Percentiles rank a stretch among this genome's conserved stretches.
These are phyloP conservation scores for Acanthurus leucopareius DNA, from an alignment of 2,797 vertebrate genomes.

Conservation along the genomic window DNA sequence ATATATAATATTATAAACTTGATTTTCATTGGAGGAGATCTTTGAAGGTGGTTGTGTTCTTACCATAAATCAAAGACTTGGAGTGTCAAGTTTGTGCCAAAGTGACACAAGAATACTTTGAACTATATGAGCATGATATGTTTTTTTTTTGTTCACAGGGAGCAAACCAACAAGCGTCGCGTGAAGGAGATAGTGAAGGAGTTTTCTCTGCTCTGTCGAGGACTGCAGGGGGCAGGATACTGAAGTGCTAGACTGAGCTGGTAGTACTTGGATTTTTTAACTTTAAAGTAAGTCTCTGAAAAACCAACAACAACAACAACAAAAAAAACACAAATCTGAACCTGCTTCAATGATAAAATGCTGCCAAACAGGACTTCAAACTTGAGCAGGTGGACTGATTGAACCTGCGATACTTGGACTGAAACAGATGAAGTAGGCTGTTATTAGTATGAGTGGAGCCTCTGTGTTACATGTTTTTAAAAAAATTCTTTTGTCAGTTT, in stretches of 20 bases:
- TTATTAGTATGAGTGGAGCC: constrained; percentile 2
- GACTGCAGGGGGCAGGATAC: constrained; percentile 92
- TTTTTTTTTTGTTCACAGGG: constrained; percentile 80
- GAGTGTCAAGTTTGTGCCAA: too few relatives aligned
- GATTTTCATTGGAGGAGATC: too few relatives aligned
- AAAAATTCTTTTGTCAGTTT: constrained; percentile 41
- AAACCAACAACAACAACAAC: not conserved
- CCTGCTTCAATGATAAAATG: not conserved
- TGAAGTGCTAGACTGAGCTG: constrained; percentile 83
- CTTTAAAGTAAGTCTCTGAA: not conserved
- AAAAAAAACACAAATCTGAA: not conserved
- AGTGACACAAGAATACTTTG: too few relatives aligned
- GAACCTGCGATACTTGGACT: not conserved
- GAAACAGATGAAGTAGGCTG: constrained; percentile 16
- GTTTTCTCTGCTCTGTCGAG: constrained; percentile 94
- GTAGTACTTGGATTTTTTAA: not conserved
- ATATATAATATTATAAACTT: too few relatives aligned
- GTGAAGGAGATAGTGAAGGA: constrained; percentile 97
- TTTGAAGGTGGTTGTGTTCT: too few relatives aligned
- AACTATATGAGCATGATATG: not conserved
- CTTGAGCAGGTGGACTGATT: constrained; percentile 7
- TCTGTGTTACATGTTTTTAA: constrained; percentile 56
- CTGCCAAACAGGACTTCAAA: constrained; percentile 15
- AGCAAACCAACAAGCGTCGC: constrained; percentile 93
- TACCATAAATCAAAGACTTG: not conserved